Evolutionary conservation across 2,113 vertebrate genomes (phyloP), one percentile per base, ranked within the genome.

Genomic region (Amazona guildingii): DNA sequence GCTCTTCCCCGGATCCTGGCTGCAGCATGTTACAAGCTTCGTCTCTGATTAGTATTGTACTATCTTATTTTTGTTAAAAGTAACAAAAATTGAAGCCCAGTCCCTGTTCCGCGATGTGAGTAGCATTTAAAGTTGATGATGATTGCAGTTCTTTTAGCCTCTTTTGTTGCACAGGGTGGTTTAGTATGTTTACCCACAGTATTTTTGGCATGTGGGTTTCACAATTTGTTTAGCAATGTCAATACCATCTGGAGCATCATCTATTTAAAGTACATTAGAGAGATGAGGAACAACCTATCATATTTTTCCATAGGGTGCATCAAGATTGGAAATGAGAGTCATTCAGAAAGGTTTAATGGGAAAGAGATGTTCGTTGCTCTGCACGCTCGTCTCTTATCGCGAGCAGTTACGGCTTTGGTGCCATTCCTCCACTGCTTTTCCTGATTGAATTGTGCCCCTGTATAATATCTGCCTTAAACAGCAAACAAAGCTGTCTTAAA

Each of bases 161-260:
- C 95, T 92, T 96, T 96, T 96, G 96, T 97, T 97, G 92, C 94
- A 64, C 20, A 66, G 96, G 96, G 93, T 96, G 88, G 96, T 92
- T 97, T 93, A 94, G 96, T 94, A 87, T 97, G 97, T 97, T 97
- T 97, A 96, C 95, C 96, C 94, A 96, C 96, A 97, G 96, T 97
- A 94, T 97, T 97, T 97, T 96, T 97, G 97, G 95, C 96, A 97
- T 96, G 97, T 94, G 97, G 92, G 81, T 95, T 96, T 97, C 95
- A 96, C 96, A 97, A 97, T 97, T 96, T 96, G 97, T 96, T 97
- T 97, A 96, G 95, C 96, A 94, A 75, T 96, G 97, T 97, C 97
- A 97, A 97, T 97, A 97, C 97, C 97, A 97, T 97, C 97, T 97
- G 97, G 97, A 97, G 95, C 94, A 94, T 97, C 95, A 64, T 97